Conservation (phyloP, 2,113 vertebrate species). For the Heterocephalus glaber region DNA sequence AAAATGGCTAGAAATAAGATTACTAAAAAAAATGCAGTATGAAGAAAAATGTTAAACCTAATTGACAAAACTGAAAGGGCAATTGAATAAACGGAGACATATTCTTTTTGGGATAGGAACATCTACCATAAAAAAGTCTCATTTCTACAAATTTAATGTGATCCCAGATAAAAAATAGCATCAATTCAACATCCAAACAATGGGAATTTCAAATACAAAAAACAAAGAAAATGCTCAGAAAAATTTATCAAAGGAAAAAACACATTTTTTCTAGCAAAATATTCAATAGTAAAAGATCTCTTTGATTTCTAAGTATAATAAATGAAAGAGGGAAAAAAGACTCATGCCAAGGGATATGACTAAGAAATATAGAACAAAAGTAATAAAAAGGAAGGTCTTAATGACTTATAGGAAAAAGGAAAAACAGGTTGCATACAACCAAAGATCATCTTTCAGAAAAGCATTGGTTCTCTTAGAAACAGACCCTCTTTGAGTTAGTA, state of each 20-base stretch:
- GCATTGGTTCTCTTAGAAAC: neutral
- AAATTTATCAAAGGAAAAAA: slow-evolving; percentile 39
- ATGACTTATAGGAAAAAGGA: neutral
- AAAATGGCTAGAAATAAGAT: slow-evolving; percentile 24
- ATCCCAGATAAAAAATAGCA: slow-evolving; percentile 49
- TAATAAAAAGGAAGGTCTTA: neutral
- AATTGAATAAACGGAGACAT: neutral
- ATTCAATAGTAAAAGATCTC: neutral
- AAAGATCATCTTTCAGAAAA: neutral
- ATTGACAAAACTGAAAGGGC: slow-evolving; percentile 24
- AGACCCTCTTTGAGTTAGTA: neutral
- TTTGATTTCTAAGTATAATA: slow-evolving; percentile 34
- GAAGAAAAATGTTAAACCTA: slow-evolving; percentile 37
- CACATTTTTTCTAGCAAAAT: slow-evolving; percentile 34
- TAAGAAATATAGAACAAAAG: slow-evolving; percentile 20
- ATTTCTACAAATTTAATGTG: slow-evolving; percentile 38
- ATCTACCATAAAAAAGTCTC: neutral
- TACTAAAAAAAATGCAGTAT: neutral
- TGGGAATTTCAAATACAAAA: slow-evolving; percentile 62
- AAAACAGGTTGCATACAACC: neutral
- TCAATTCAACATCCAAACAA: slow-evolving; percentile 36
- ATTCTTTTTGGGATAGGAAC: neutral
- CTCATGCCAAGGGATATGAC: neutral
- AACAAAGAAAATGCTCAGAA: slow-evolving; percentile 9
- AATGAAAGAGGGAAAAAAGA: neutral